A percentile compares a stretch with the other conserved stretches of the same genome.
These are phyloP conservation scores for Baronia brevicornis DNA, from an alignment of 2,888 invertebrate species.

Conservation along the genomic window DNA sequence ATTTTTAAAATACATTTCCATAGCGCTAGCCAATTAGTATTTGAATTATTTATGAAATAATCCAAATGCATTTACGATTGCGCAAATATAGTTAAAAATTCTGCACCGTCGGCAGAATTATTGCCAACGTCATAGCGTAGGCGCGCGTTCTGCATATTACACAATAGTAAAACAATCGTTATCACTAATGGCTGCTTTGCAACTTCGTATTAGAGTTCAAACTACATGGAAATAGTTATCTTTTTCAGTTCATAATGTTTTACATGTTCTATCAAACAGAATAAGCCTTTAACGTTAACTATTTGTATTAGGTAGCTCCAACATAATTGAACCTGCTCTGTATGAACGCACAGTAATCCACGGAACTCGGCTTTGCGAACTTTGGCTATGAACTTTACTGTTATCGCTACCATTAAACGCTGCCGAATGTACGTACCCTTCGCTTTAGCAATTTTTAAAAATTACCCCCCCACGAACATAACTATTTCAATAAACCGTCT, in stretches of 20 bases:
- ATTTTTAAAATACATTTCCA: no score
- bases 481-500: constrained; percentile 70
- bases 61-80: constrained; percentile 2
- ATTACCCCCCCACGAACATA: constrained; percentile 54
- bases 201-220: no score
- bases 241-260: constrained; percentile 9
- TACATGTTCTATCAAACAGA: constrained; percentile 27
- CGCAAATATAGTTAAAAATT: constrained; percentile 6
- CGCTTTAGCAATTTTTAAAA: constrained; percentile 63
- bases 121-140: constrained; percentile 7
- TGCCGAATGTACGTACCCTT: constrained; percentile 53
- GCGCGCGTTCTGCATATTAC: constrained; percentile 9
- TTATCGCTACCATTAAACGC: constrained; percentile 65
- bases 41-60: no score
- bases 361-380: constrained; percentile 54
- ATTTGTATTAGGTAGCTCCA: constrained; percentile 33
- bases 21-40: no score
- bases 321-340: constrained; percentile 57
- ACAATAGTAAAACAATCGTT: constrained; percentile 7
- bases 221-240: no score
- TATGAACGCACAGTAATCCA: constrained; percentile 57
- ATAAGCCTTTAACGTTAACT: constrained; percentile 47
- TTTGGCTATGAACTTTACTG: constrained; percentile 70
- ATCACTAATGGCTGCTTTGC: constrained; percentile 8
- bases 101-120: constrained; percentile 5